Evolutionary conservation across 2,888 invertebrate species (phyloP).

Genomic region (Calameuta filiformis): DNA sequence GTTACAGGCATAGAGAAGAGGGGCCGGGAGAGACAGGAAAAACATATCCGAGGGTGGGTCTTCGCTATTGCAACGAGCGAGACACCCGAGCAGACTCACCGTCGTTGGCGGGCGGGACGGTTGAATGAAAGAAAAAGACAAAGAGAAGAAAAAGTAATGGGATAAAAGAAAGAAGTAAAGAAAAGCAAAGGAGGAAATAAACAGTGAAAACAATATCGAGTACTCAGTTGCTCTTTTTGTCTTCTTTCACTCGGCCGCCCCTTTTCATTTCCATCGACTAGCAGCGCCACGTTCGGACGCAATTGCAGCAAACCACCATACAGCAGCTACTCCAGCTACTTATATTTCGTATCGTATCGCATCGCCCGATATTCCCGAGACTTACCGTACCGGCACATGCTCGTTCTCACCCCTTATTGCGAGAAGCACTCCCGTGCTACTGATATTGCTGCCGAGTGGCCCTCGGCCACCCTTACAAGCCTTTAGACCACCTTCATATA

Average conservation of each 20-base stretch:
- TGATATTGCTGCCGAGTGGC: conserved; percentile 33
- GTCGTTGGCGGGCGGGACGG: neutral
- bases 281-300: conserved; percentile 16
- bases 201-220: conserved; percentile 35
- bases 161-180: neutral
- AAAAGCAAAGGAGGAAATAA: conserved; percentile 13
- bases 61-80: no score
- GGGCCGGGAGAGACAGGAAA: no score
- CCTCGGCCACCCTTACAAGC: neutral
- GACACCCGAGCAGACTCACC: no score
- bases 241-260: conserved; percentile 1
- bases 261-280: conserved; percentile 26
- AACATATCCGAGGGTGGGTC: no score
- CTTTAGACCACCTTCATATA: neutral
- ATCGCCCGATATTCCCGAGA: conserved; percentile 33
- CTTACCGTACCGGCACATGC: conserved; percentile 41
- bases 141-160: neutral
- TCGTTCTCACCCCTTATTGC: conserved; percentile 52
- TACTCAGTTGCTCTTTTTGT: conserved; percentile 16
- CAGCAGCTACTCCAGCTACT: conserved; percentile 2
- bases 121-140: conserved; percentile 11
- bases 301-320: conserved; percentile 18
- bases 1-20: no score
- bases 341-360: conserved; percentile 20
- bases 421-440: conserved; percentile 37